Evolutionary conservation across 2,888 invertebrate genomes (phyloP), one percentile per base, ranked within the genome.

Genomic region (Melikaiella ostensackeni): DNA sequence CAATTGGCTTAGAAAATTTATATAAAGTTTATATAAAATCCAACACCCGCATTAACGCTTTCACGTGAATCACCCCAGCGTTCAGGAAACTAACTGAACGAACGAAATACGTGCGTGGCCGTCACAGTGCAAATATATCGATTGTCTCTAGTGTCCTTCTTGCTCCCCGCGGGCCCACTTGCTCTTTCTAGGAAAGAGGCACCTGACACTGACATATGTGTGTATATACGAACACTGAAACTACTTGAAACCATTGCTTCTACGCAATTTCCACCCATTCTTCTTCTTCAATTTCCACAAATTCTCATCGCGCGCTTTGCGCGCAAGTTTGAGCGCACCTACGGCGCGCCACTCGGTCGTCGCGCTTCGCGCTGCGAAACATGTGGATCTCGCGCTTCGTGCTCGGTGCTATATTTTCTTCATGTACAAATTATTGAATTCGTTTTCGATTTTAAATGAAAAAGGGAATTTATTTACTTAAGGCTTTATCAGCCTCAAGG

Each of bases 51-150:
- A 63, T 33, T 24, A 38, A 62, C 55, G 27, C 42, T 57, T 62
- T 66, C 76, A 63, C 62, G 70, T 70, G 70, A 70, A 70, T n/a
- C 30, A n/a, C 33, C 30, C 33, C 74, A 59, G 74, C 57, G 27
- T 57, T 24, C 24, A 59, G 38, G 61, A 74, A 74, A 57, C 74
- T 74, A 59, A 74, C 74, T 61, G 74, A 74, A 57, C 38, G 30
- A 50, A 74, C 19, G 50, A 77, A 76, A 79, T 76, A 77, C 76
- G 80, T 70, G 78, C 78, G 80, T 80, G 79, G 77, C 79, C 80
- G 77, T 79, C 80, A 81, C 77, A 80, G 82, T 81, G 80, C 79
- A 79, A 82, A 81, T 80, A 84, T 86, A 83, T 85, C 82, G 84
- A 87, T 86, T 86, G 79, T 85, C 78, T 75, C 79, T 70, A 66